These are phyloP conservation scores for Sebastes miniatus DNA, from an alignment of 2,797 vertebrate species.

Conservation along the genomic window DNA sequence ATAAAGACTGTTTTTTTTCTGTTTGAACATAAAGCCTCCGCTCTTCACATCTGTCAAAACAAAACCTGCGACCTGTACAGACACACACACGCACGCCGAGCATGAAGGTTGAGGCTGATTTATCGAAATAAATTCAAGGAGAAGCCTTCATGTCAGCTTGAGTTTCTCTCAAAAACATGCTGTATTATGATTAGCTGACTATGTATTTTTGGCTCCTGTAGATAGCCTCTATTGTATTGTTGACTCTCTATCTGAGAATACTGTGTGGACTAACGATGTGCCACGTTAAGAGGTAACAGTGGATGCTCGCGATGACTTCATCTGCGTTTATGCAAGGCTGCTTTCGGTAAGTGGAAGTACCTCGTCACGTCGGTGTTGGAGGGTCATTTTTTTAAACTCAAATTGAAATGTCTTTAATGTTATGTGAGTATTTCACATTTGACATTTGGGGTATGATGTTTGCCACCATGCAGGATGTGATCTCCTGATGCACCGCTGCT, in stretches of 20 bases:
- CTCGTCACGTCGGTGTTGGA: neutral
- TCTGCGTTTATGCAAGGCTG: neutral
- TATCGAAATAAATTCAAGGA: neutral
- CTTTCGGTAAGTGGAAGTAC: neutral
- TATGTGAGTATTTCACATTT: constrained; percentile 30
- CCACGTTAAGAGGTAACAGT: neutral
- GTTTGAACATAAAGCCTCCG: constrained; percentile 60
- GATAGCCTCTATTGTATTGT: constrained; percentile 47
- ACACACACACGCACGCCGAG: neutral
- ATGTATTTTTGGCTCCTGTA: constrained; percentile 39
- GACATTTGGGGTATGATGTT: constrained; percentile 16
- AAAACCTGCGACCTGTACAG: constrained; percentile 9
- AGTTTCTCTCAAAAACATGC: constrained; percentile 7
- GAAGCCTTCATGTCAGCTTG: neutral
- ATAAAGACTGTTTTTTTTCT: constrained; percentile 71
- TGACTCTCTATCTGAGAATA: neutral
- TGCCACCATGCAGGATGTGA: constrained; percentile 2
- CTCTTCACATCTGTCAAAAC: constrained; percentile 54
- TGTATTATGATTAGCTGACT: constrained; percentile 51
- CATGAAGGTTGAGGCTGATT: neutral
- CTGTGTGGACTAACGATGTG: neutral
- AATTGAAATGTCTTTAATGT: constrained; percentile 17
- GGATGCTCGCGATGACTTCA: neutral
- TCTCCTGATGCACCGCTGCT: neutral
- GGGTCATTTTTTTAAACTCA: neutral